Base-by-base conservation (phyloP, 2,113 vertebrate genomes). In the Gambusia affinis region DNA sequence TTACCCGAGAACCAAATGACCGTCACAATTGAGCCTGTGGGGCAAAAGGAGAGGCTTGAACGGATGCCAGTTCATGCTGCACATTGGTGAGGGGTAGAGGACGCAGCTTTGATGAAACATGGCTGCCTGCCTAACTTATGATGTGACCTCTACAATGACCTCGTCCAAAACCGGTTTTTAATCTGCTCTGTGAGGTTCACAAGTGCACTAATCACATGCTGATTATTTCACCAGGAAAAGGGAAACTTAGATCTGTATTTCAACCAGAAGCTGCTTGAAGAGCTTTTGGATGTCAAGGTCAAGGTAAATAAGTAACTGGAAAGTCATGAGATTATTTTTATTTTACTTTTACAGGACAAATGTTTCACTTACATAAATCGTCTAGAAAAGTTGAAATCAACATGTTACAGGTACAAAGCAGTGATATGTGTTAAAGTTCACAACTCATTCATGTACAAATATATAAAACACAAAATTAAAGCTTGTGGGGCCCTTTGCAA, bases 1-100 rank as follows among this genome's bases (percentile, higher is more conserved):
- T 89, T 84, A 85, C 88, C 87, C 80, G 73, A 90, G 87, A 87
- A 87, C 87, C 85, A 78, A 81, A 75, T 80, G 60, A 73, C 77
- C 60, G 22, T 82, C 76, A 70, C 71, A 64, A 7, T 66, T 44
- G 28, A 73, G 64, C 66, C 62, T 74, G 64, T 79, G 85, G 80
- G 84, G 76, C 88, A 79, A 90, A 81, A 85, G 70, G 27, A 30
- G 4, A 30, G 4, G 75, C 81, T 85, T 91, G 89, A 89, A 29
- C 70, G 8, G 60, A 76, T 42, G 81, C 85, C 83, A 88, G 76
- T 27, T n/a, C 24, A 28, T n/a, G 64, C 67, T 71, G 69, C 33
- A 67, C 65, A 35, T 64, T 78, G 78, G 75, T 8, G 67, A 84
- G 67, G 51, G 69, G 28, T 37, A 64, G 64, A 78, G 57, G 73